Conservation (phyloP, 2,888 invertebrate genomes). For the Halictus quadricinctus region DNA sequence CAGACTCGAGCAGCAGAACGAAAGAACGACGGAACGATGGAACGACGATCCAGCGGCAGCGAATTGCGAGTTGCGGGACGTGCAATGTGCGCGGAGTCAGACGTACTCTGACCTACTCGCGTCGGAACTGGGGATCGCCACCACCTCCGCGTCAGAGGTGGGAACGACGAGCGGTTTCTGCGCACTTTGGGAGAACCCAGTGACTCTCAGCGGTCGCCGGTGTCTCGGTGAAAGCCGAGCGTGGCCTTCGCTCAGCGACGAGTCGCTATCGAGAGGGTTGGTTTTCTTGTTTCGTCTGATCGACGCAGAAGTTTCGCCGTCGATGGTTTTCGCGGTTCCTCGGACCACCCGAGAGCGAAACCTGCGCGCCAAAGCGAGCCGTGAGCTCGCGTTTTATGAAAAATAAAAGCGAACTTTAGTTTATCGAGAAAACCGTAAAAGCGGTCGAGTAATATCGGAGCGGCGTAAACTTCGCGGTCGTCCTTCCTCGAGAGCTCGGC, state of each 20-base stretch:
- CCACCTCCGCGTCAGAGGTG: not conserved
- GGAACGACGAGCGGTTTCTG: conserved; percentile 5
- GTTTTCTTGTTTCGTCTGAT: not conserved
- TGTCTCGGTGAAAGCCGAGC: not conserved
- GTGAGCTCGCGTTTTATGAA: not conserved
- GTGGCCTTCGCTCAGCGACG: not conserved
- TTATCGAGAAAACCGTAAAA: conserved; percentile 62
- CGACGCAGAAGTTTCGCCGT: not conserved
- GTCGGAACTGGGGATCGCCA: conserved; percentile 19
- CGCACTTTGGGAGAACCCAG: conserved; percentile 1
- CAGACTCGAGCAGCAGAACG: not conserved
- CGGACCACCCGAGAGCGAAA: conserved; percentile 2
- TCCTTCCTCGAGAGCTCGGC: conserved; percentile 50
- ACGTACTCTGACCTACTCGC: conserved; percentile 21
- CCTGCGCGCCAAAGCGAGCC: not conserved
- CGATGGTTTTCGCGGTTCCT: not conserved
- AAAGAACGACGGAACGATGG: too few species aligned
- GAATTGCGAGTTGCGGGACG: not conserved
- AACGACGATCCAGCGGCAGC: too few species aligned
- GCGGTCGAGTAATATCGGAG: conserved; percentile 38
- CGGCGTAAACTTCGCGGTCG: conserved; percentile 44
- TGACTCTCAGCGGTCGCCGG: conserved; percentile 2
- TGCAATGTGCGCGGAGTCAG: not conserved
- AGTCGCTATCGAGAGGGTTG: not conserved
- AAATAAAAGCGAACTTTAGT: conserved; percentile 53